phyloP scores from a whole-genome alignment of 2,888 invertebrate genomes.

The Rhabditophanes sp. region DNA sequence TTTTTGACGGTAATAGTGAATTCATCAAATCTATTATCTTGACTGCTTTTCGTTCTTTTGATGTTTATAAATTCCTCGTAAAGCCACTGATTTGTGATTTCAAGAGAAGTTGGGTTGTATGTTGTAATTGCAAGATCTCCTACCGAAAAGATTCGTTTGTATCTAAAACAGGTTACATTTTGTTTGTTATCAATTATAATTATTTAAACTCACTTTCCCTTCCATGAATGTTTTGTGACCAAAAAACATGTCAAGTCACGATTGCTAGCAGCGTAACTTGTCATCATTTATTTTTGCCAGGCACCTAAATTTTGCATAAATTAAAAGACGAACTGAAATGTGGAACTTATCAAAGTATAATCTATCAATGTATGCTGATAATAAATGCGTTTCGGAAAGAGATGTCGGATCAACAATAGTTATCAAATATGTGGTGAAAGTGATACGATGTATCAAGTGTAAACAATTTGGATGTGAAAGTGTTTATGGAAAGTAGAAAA shows the following conservation, averaged over 20 bases:
- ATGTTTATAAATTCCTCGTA: slow-evolving; percentile 49
- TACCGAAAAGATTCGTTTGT: slow-evolving; percentile 87
- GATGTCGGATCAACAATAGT: too few relatives aligned
- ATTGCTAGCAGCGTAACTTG: slow-evolving; percentile 60
- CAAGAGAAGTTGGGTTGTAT: slow-evolving; percentile 75
- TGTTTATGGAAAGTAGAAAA: too few relatives aligned
- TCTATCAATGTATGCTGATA: too few relatives aligned
- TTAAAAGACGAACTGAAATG: too few relatives aligned
- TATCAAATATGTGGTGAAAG: too few relatives aligned
- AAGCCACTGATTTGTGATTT: slow-evolving; percentile 70
- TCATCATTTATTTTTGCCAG: too few relatives aligned
- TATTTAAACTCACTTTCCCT: slow-evolving; percentile 60
- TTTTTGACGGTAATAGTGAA: slow-evolving; percentile 60
- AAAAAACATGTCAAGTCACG: slow-evolving; percentile 87
- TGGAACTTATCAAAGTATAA: too few relatives aligned
- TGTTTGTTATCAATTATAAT: not conserved
- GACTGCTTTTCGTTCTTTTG: slow-evolving; percentile 45
- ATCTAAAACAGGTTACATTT: slow-evolving; percentile 51
- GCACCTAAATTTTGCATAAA: too few relatives aligned
- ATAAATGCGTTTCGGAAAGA: too few relatives aligned
- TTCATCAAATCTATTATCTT: slow-evolving; percentile 43
- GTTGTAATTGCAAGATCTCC: slow-evolving; percentile 88
- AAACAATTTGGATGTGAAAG: too few relatives aligned
- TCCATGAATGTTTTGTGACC: slow-evolving; percentile 93
- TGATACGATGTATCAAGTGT: too few relatives aligned